phyloP scores from a whole-genome alignment of 2,888 invertebrate genomes.

The Andricus quercusramuli region DNA sequence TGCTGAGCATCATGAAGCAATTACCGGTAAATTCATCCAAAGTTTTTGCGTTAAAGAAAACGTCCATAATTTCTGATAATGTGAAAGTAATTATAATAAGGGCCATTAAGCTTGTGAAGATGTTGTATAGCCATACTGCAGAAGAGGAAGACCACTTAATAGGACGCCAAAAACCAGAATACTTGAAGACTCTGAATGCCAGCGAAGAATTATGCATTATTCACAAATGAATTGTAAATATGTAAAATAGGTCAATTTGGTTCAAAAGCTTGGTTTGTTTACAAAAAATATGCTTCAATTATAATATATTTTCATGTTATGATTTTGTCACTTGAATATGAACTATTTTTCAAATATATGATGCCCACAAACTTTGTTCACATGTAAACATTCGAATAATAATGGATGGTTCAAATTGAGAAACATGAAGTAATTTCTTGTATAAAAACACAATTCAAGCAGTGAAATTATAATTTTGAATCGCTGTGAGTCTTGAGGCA shows the following conservation, averaged over 20 bases:
- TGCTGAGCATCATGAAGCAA: slow-evolving; percentile 63
- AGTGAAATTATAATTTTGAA: not conserved
- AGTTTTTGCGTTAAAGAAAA: slow-evolving; percentile 57
- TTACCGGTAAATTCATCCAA: slow-evolving; percentile 63
- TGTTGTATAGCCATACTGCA: slow-evolving; percentile 44
- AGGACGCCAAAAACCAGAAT: slow-evolving; percentile 59
- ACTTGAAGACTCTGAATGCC: not conserved
- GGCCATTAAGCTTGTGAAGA: slow-evolving; percentile 52
- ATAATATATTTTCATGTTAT: not conserved
- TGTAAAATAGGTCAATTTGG: too few relatives aligned
- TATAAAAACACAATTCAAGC: too few relatives aligned
- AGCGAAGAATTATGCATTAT: not conserved
- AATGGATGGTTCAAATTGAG: not conserved
- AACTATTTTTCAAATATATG: not conserved
- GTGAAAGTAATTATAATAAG: slow-evolving; percentile 58
- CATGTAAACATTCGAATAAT: not conserved
- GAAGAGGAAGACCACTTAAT: slow-evolving; percentile 43
- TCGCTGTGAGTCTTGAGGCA: not conserved
- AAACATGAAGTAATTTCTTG: too few relatives aligned
- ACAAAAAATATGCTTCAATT: not conserved
- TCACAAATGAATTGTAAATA: too few relatives aligned
- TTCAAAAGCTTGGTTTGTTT: too few relatives aligned
- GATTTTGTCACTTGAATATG: not conserved
- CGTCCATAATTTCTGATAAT: slow-evolving; percentile 60
- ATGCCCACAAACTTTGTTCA: not conserved